These are phyloP conservation scores for Gouania willdenowi DNA, from an alignment of 2,797 vertebrate genomes.

Conservation along the genomic window DNA sequence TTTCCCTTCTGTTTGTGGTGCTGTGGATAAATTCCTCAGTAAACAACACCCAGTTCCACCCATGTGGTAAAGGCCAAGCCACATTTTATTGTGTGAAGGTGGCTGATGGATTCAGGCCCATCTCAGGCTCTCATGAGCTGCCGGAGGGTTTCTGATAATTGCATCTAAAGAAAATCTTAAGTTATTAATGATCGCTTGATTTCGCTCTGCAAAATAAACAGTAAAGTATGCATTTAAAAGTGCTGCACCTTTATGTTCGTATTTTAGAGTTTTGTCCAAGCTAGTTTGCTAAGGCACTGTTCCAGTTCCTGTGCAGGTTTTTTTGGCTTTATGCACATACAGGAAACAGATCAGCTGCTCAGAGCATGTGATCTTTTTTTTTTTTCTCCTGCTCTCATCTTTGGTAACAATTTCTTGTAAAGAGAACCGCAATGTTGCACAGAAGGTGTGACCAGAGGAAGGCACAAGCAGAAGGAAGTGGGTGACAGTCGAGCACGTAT, in stretches of 20 bases:
- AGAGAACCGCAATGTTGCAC: conserved; percentile 66
- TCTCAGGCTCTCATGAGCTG: conserved; percentile 21
- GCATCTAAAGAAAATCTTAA: no score
- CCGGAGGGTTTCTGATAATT: conserved; percentile 5
- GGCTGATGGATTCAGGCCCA: conserved; percentile 33
- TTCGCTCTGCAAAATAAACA: background rate
- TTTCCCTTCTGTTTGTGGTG: conserved; percentile 49
- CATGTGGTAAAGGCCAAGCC: conserved; percentile 67
- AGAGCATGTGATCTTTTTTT: conserved; percentile 57
- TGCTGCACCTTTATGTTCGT: conserved; percentile 21
- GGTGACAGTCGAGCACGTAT: conserved; percentile 54
- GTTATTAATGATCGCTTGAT: no score
- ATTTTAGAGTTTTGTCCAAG: conserved; percentile 34
- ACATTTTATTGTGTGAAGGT: conserved; percentile 46
- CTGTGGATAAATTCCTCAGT: conserved; percentile 66
- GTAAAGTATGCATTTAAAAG: conserved; percentile 22
- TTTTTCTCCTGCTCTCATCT: conserved; percentile 61
- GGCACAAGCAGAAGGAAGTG: conserved; percentile 72
- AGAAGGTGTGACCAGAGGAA: conserved; percentile 68
- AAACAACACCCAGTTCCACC: conserved; percentile 66
- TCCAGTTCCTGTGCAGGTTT: conserved; percentile 64
- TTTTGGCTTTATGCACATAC: conserved; percentile 69
- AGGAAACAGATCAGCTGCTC: conserved; percentile 77
- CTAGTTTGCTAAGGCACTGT: conserved; percentile 40
- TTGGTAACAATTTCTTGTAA: conserved; percentile 78